These are phyloP conservation scores for Apostichopus japonicus DNA, from an alignment of 35 echinoderm and acorn worm species.

Conservation along the genomic window DNA sequence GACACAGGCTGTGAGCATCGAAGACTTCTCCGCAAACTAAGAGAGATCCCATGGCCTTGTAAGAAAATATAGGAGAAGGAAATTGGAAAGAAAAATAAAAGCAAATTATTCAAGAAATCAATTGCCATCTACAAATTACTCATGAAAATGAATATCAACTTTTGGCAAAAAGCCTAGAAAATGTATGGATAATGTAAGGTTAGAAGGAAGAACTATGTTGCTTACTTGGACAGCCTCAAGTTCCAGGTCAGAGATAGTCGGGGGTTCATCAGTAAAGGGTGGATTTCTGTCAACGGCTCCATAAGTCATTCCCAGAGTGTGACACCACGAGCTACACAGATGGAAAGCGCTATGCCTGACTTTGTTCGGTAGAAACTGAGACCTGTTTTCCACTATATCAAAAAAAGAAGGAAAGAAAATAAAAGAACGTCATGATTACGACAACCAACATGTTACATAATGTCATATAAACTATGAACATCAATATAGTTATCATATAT, in stretches of 20 bases:
- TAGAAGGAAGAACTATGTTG: not conserved
- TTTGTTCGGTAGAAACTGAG: slow-evolving; percentile 73
- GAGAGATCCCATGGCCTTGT: slow-evolving; percentile 91
- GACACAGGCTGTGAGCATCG: slow-evolving; percentile 84
- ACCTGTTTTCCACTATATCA: slow-evolving; percentile 80
- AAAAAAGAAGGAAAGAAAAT: not conserved
- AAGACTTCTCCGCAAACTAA: slow-evolving; percentile 97
- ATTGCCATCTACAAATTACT: no score
- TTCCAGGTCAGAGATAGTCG: slow-evolving; percentile 73
- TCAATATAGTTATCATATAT: no score
- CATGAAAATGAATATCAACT: no score
- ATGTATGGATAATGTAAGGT: no score
- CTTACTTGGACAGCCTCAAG: slow-evolving; percentile 90
- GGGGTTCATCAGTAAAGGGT: slow-evolving; percentile 82
- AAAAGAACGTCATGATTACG: not conserved
- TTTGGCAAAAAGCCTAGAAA: no score
- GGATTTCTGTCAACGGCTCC: slow-evolving; percentile 83
- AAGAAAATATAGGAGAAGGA: not conserved
- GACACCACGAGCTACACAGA: slow-evolving; percentile 88
- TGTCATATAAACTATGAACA: no score
- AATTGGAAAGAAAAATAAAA: no score
- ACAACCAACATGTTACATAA: no score
- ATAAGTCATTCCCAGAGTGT: slow-evolving; percentile 81
- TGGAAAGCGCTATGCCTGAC: slow-evolving; percentile 86
- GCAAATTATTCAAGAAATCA: no score